Evolutionary conservation across 2,113 vertebrate species (phyloP).

Genomic region (Gavialis gangeticus): DNA sequence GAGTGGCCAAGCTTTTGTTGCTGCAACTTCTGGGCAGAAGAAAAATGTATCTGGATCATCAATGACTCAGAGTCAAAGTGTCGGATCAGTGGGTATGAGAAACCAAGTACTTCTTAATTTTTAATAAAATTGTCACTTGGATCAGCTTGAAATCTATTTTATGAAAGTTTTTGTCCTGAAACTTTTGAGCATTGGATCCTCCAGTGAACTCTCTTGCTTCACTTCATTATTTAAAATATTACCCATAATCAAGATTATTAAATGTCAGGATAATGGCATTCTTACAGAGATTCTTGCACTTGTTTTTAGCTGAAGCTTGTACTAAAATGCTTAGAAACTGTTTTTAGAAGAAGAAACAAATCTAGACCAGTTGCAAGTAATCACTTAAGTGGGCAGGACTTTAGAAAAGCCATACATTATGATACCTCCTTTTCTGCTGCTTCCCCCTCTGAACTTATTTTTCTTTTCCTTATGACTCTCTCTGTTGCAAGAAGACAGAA

Average conservation of each 20-base stretch:
- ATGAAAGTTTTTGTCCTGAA: not conserved
- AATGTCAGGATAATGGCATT: not conserved
- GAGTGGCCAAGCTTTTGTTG: constrained; percentile 68
- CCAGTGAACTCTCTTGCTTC: not conserved
- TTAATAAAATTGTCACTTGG: not conserved
- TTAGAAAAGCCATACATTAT: not conserved
- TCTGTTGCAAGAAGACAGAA: not conserved
- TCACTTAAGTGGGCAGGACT: not conserved
- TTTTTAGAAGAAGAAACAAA: not conserved
- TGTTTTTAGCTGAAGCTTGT: not conserved
- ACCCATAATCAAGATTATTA: not conserved
- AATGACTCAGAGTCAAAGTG: not conserved
- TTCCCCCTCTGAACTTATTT: not conserved
- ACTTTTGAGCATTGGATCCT: not conserved
- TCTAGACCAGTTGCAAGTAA: not conserved
- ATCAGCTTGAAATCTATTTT: not conserved
- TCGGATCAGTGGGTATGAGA: constrained; percentile 66
- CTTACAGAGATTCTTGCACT: not conserved
- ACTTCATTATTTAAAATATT: not conserved
- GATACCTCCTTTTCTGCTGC: not conserved
- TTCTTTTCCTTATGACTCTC: not conserved
- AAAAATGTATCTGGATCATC: not conserved
- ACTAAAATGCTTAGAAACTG: not conserved
- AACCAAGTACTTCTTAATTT: not conserved
- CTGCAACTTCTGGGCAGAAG: constrained; percentile 26